A percentile compares a stretch with the other conserved stretches of the same genome.
Conservation (phyloP, 1,140 invertebrate genomes). For the Anadara kagoshimensis region DNA sequence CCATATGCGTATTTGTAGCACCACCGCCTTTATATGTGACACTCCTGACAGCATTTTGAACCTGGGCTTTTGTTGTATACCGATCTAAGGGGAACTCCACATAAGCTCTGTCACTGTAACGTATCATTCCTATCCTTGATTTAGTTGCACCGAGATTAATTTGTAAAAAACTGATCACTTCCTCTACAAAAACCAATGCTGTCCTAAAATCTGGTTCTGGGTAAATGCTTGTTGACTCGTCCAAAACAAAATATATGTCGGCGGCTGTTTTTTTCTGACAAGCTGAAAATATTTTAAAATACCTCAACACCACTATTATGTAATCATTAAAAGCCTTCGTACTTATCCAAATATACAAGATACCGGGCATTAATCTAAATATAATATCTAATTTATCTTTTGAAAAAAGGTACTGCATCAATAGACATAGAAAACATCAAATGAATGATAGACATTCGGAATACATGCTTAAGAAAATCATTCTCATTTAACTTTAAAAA, state of each 20-base stretch:
- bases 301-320: too few species aligned
- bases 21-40: constrained; percentile 13
- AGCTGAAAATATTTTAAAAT: too few species aligned
- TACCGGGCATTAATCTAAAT: too few species aligned
- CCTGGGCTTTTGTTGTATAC: background rate
- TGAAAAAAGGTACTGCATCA: too few species aligned
- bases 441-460: too few species aligned
- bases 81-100: constrained; percentile 26
- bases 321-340: too few species aligned
- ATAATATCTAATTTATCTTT: too few species aligned
- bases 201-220: constrained; percentile 22
- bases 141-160: constrained; percentile 16
- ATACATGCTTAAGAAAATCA: too few species aligned
- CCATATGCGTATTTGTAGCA: constrained; percentile 25
- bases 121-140: constrained; percentile 25
- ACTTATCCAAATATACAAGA: too few species aligned
- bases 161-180: constrained; percentile 15
- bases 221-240: constrained; percentile 30
- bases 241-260: constrained; percentile 42
- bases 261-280: constrained; percentile 12
- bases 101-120: constrained; percentile 27
- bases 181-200: constrained; percentile 20
- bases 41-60: background rate
- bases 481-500: too few species aligned
- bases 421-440: too few species aligned